These are phyloP conservation scores for Myopa testacea DNA, from an alignment of 2,888 invertebrate species.

Conservation along the genomic window DNA sequence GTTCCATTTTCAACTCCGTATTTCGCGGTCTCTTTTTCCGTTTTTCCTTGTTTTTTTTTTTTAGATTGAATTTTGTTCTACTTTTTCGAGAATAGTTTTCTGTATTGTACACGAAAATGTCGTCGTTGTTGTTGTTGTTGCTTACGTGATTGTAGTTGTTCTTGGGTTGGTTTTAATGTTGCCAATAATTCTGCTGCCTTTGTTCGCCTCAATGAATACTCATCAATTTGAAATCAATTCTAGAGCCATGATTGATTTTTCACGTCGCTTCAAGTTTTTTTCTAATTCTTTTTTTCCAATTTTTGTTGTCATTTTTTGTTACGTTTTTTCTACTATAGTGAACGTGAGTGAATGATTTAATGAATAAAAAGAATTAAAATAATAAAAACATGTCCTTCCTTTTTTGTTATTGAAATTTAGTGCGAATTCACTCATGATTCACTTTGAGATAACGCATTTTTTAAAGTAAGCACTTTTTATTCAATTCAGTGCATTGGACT, in stretches of 20 bases:
- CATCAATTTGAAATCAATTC: neutral
- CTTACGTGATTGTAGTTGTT: slow-evolving; percentile 1
- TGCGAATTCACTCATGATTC: neutral
- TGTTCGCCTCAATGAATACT: neutral
- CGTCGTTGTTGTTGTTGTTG: slow-evolving; percentile 33
- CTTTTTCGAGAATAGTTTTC: slow-evolving; percentile 17
- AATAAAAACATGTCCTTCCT: no score
- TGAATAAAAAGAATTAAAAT: no score
- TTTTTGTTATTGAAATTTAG: no score
- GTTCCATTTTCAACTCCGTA: neutral
- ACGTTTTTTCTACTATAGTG: no score
- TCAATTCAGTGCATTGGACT: neutral
- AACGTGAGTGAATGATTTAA: no score
- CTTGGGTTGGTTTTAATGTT: neutral
- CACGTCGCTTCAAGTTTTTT: neutral
- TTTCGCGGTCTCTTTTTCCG: neutral
- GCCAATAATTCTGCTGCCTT: neutral
- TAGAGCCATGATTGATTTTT: neutral
- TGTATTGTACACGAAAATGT: slow-evolving; percentile 19
- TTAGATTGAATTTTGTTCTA: neutral
- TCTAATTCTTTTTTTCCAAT: neutral
- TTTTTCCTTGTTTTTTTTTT: neutral
- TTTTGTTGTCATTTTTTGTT: no score
- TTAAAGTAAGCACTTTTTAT: neutral
- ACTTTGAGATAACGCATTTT: neutral